These are phyloP conservation scores for Nicator chloris DNA, from an alignment of 2,113 vertebrate species.

Conservation along the genomic window DNA sequence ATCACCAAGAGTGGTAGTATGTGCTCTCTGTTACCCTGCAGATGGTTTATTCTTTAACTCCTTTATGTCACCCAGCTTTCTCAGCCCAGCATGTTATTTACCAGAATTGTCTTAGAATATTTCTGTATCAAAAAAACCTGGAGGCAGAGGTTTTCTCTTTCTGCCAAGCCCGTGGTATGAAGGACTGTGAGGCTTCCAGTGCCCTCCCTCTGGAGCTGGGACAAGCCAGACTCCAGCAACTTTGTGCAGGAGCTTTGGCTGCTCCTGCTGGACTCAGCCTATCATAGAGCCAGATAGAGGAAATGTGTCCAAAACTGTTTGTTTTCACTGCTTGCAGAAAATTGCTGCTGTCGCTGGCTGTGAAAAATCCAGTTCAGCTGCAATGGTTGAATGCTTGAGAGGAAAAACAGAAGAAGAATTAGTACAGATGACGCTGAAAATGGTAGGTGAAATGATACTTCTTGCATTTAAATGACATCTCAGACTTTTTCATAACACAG, in stretches of 20 bases:
- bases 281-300: neutral
- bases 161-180: neutral
- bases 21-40: neutral
- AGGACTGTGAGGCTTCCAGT: neutral
- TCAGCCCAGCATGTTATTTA: neutral
- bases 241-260: neutral
- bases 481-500: neutral
- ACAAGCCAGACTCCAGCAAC: neutral
- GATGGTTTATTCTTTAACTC: neutral
- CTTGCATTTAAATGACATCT: neutral
- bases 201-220: neutral
- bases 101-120: neutral
- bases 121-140: neutral
- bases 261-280: neutral
- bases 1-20: neutral
- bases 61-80: neutral
- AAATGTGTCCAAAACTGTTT: neutral
- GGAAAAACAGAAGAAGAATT: constrained; percentile 44
- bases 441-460: neutral
- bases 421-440: neutral
- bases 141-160: neutral
- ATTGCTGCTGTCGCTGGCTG: neutral
- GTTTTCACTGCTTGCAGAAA: neutral
- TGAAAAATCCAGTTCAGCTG: neutral
- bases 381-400: constrained; percentile 34